Evolutionary conservation across 2,113 vertebrate species (phyloP).

Genomic region (Nycticorax nycticorax): DNA sequence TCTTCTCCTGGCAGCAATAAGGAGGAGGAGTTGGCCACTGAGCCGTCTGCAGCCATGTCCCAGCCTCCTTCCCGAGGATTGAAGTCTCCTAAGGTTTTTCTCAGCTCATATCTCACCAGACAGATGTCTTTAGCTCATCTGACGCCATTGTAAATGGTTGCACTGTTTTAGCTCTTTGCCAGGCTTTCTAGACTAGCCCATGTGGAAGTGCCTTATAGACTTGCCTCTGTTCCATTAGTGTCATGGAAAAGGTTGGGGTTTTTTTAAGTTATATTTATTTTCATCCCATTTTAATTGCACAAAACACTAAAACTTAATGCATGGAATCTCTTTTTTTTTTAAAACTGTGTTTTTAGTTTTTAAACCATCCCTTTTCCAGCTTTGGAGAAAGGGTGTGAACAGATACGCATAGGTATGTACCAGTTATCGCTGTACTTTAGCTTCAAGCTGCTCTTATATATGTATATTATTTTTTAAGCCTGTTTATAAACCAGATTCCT

Average conservation of each 20-base stretch:
- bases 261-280: slow-evolving; percentile 84
- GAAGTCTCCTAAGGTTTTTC: neutral
- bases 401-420: neutral
- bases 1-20: neutral
- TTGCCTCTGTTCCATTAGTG: slow-evolving; percentile 61
- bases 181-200: slow-evolving; percentile 51
- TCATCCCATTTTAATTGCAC: slow-evolving; percentile 75
- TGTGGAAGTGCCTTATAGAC: slow-evolving; percentile 70
- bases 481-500: slow-evolving; percentile 49
- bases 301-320: slow-evolving; percentile 80
- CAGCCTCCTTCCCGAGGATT: neutral
- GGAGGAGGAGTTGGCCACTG: neutral
- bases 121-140: neutral
- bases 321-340: slow-evolving; percentile 37
- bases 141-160: slow-evolving; percentile 23
- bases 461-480: slow-evolving; percentile 59
- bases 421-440: slow-evolving; percentile 63
- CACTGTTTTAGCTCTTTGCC: slow-evolving; percentile 41
- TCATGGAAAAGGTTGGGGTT: slow-evolving; percentile 66
- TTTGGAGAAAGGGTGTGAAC: neutral
- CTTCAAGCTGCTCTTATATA: slow-evolving; percentile 49
- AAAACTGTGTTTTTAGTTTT: slow-evolving; percentile 37
- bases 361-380: slow-evolving; percentile 19
- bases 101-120: neutral
- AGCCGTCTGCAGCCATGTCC: neutral